A percentile compares a stretch with the other conserved stretches of the same genome.
Conservation (phyloP, 2,113 vertebrate genomes). For the Sminthopsis crassicaudata region DNA sequence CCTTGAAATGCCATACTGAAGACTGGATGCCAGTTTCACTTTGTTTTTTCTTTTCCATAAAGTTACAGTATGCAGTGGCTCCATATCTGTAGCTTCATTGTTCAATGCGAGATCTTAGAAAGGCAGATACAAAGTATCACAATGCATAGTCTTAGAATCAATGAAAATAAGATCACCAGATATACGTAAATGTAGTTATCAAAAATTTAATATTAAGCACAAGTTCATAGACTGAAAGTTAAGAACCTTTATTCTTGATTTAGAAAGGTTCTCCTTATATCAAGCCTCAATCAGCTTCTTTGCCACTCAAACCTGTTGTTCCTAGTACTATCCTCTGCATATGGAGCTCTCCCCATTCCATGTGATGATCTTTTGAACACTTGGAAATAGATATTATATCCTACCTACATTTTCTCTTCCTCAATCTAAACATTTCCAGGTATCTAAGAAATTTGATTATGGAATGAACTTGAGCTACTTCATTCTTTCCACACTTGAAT, state of each 20-base stretch:
- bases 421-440: background rate
- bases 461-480: background rate
- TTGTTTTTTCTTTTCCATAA: background rate
- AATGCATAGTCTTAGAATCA: no score
- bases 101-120: background rate
- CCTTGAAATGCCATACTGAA: background rate
- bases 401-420: background rate
- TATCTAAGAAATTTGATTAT: background rate
- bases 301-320: background rate
- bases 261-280: background rate
- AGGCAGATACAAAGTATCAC: background rate
- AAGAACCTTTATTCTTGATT: background rate
- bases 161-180: background rate
- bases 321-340: background rate
- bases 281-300: background rate
- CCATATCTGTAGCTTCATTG: background rate
- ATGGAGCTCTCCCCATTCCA: no score
- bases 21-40: background rate
- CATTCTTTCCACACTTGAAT: background rate
- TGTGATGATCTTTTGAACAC: background rate
- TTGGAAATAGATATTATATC: background rate
- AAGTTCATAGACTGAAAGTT: background rate
- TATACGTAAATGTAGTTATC: background rate
- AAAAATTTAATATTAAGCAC: background rate
- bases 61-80: background rate